Evolutionary conservation across 2,113 vertebrate genomes (phyloP).

Genomic region (Chaetodon auriga): DNA sequence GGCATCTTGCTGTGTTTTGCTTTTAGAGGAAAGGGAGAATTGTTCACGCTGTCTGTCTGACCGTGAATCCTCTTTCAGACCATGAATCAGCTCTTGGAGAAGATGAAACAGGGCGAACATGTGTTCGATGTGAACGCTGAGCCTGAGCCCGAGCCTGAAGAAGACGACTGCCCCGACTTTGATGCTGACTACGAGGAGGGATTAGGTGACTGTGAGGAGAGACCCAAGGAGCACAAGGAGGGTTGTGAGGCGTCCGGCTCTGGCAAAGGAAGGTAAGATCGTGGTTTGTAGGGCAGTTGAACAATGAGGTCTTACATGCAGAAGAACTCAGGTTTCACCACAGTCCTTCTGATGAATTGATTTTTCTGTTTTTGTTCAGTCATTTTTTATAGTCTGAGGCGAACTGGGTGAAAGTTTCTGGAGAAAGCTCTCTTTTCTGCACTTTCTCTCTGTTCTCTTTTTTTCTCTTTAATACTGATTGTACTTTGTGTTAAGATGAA

Average conservation of each 20-base stretch:
- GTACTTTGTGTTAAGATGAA: neutral
- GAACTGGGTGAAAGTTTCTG: neutral
- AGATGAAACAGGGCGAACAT: constrained; percentile 89
- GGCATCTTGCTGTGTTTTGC: neutral
- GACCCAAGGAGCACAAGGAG: constrained; percentile 77
- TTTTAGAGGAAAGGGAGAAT: neutral
- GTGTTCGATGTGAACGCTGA: constrained; percentile 89
- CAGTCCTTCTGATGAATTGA: neutral
- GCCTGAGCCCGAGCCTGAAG: constrained; percentile 72
- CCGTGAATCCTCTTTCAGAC: constrained; percentile 79
- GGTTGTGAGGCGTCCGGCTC: constrained; percentile 72
- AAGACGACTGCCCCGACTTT: constrained; percentile 80
- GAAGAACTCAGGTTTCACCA: neutral
- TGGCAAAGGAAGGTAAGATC: constrained; percentile 74
- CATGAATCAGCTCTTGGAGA: constrained; percentile 90
- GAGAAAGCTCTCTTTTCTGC: neutral
- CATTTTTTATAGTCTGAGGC: neutral
- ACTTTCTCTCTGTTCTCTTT: no score
- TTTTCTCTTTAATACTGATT: neutral
- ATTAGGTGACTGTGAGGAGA: constrained; percentile 64
- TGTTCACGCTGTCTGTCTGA: neutral
- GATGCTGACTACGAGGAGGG: constrained; percentile 81
- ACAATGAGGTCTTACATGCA: neutral
- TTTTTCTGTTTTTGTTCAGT: neutral
- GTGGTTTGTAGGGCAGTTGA: neutral